Base-by-base conservation (phyloP, 2,113 vertebrate species). In the Perca fluviatilis region DNA sequence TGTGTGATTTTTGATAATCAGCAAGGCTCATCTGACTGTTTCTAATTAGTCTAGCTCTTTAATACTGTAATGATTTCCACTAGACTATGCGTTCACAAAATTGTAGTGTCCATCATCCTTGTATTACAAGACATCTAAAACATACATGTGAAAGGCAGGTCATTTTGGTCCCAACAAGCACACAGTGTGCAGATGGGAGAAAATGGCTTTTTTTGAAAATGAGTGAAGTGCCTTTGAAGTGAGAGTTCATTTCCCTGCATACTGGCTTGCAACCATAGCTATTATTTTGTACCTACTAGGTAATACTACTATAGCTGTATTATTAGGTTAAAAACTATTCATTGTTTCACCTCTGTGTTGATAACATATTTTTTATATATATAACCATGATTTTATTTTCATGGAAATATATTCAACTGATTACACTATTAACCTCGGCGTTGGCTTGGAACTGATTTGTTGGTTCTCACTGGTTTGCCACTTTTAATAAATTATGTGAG, bases 401-500 rank as follows among this genome's bases (percentile, higher is more conserved):
- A 58, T 83, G 18, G n/a, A 18, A 36, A n/a, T 51, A 1, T 6
- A 18, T 57, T 57, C 9, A 46, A 6, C 10, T 5, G 6, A 25
- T 23, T 0, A 3, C n/a, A 50, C 12, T 19, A 13, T 14, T 13
- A 8, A 25, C 30, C 1, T 60, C 13, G 21, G 18, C 51, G 25
- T 4, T 57, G 43, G 14, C 36, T 33, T 80, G 27, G 18, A 54
- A 54, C 21, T 18, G 18, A 30, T 50, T 19, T 66, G n/a, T 16
- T 54, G 2, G 25, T 47, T 58, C 15, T n/a, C 40, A 21, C 6
- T 63, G 5, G 54, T 8, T 69, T 60, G 15, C n/a, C 14, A 57
- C 19, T 74, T 11, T 16, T n/a, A 56, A 65, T 66, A 61, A 63
- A 78, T 30, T 21, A 25, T 70, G 12, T 40, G 62, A 30, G 25